Base-by-base conservation (phyloP, 2,888 invertebrate species). In the Campopleginae sp. region DNA sequence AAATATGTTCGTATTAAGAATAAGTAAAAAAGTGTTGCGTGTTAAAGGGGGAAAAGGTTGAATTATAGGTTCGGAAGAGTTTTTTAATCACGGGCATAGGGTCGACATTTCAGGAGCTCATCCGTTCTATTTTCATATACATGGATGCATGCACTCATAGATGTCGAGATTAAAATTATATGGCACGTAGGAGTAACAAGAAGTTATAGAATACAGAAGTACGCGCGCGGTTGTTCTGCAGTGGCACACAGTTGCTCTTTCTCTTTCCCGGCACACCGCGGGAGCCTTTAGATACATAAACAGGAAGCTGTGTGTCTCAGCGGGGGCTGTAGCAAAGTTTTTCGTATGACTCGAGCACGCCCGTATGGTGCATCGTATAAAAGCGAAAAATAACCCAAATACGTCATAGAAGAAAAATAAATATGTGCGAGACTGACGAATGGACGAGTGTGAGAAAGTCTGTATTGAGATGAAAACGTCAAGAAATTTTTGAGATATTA, bases 261-360 rank as follows among this genome's bases (percentile, higher is more conserved):
- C 48, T 71, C 48, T 54, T 27, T 66, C 51, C 54, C 51, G 70
- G 61, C 5, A 51, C 79, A 48, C 71, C 38, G 71, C 61, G 74
- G 79, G 78, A 68, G 65, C 68, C 83, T 58, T 42, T 83, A 83
- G 74, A 79, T 79, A 68, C 83, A 85, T 79, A 82, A 85, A 85
- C 85, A 85, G 85, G 85, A 85, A 85, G 63, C 82, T 58, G 51
- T 31, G 74, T 33, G 75, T 70, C 85, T 68, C 82, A 71, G 70
- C 74, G 78, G 76, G 75, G 48, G 74, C 75, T 76, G 54, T 54
- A 76, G 54, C 63, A 51, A 48, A 82, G 54, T 70, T 79, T 58
- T 83, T 75, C 74, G 23, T 51, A 77, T 76, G 31, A 33, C n/a
- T 44, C n/a, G 72, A 58, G 23, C 54, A 2, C 38, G 23, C 17